These are phyloP conservation scores for Eulemur rubriventer DNA, from an alignment of 2,797 vertebrate species.

Conservation along the genomic window DNA sequence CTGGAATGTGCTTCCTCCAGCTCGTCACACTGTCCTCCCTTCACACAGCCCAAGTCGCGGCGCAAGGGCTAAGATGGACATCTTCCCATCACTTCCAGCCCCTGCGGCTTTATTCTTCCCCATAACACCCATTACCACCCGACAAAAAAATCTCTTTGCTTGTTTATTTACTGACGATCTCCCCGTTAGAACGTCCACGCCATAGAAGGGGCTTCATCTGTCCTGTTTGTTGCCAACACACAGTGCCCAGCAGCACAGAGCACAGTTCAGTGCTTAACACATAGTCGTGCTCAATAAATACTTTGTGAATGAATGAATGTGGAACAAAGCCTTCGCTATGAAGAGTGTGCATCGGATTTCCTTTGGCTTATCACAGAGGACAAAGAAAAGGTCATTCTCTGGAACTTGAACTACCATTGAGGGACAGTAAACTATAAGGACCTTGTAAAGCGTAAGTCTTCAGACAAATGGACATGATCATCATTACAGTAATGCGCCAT, in stretches of 20 bases:
- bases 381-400: conserved; percentile 11
- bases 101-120: neutral
- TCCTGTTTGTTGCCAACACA: neutral
- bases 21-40: neutral
- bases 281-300: neutral
- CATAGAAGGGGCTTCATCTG: neutral
- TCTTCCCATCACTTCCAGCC: neutral
- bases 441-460: neutral
- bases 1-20: neutral
- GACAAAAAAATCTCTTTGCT: neutral
- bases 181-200: neutral
- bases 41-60: neutral
- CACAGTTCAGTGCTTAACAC: neutral
- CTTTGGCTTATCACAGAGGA: neutral
- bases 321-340: neutral
- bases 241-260: neutral
- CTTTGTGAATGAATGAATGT: neutral
- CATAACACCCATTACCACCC: neutral
- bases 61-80: neutral
- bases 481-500: neutral
- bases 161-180: neutral
- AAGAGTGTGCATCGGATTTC: neutral
- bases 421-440: neutral
- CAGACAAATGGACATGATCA: neutral
- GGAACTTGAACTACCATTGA: neutral